phyloP scores from a whole-genome alignment of 2,888 invertebrate genomes.

The Dryococelus australis region DNA sequence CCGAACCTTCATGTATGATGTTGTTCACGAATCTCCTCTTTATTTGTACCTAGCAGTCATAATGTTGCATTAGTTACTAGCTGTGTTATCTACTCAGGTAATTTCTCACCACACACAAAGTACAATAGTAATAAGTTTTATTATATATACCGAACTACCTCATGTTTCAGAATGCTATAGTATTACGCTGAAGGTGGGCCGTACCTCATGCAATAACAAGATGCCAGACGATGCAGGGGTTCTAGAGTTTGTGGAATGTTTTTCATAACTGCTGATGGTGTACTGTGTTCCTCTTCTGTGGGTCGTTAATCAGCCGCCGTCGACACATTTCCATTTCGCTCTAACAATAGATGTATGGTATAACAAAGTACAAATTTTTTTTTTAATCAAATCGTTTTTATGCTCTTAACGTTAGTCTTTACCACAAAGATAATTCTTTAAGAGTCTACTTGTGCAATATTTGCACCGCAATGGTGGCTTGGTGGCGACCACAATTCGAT shows the following conservation, averaged over 20 bases:
- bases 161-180: conserved; percentile 37
- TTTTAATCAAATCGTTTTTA: neutral
- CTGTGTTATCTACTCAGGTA: conserved; percentile 40
- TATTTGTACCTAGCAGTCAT: neutral
- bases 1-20: conserved; percentile 18
- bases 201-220: conserved; percentile 35
- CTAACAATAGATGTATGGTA: conserved; percentile 20
- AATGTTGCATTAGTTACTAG: neutral
- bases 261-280: conserved; percentile 34
- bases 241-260: conserved; percentile 40
- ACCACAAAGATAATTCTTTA: conserved; percentile 20
- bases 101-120: neutral
- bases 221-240: conserved; percentile 11
- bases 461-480: neutral
- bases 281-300: conserved; percentile 24
- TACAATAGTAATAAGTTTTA: conserved; percentile 31
- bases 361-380: conserved; percentile 30
- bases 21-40: conserved; percentile 35
- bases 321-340: neutral
- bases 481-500: conserved; percentile 25
- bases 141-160: conserved; percentile 42
- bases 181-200: conserved; percentile 32
- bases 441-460: conserved; percentile 27
- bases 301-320: neutral
- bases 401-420: neutral